Percentiles rank a stretch among this genome's conserved stretches.
Conservation (phyloP, 2,888 invertebrate genomes). For the Tenthredo livida region DNA sequence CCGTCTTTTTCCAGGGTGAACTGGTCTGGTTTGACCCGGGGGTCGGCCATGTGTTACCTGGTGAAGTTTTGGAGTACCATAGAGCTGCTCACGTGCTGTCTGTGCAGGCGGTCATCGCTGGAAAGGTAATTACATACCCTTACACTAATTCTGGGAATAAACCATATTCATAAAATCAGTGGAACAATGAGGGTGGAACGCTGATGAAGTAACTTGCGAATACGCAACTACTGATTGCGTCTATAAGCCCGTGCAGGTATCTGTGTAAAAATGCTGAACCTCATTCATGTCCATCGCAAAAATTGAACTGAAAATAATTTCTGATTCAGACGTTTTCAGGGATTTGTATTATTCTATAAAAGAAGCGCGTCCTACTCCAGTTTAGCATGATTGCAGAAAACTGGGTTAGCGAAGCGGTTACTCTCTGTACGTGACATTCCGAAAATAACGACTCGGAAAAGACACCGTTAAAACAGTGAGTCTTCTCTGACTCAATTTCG, state of each 20-base stretch:
- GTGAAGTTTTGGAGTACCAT: constrained; percentile 94
- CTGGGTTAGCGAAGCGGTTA: constrained; percentile 1
- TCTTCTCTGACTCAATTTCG: background rate
- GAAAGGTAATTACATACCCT: constrained; percentile 83
- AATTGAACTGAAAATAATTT: background rate
- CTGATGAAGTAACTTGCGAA: constrained; percentile 36
- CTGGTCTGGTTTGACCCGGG: constrained; percentile 97
- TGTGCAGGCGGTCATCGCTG: constrained; percentile 92
- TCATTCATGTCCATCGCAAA: background rate
- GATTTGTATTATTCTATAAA: background rate
- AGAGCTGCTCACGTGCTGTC: constrained; percentile 94
- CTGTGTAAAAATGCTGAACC: background rate
- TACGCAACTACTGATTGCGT: constrained; percentile 10
- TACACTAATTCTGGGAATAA: background rate
- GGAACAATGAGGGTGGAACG: constrained; percentile 39
- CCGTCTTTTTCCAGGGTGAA: constrained; percentile 82
- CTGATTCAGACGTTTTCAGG: background rate
- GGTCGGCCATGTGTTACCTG: constrained; percentile 93
- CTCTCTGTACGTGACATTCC: constrained; percentile 14
- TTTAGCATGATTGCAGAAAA: constrained; percentile 5
- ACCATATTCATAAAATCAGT: constrained; percentile 40
- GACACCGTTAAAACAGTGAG: constrained; percentile 11
- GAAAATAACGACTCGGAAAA: background rate
- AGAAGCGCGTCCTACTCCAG: constrained; percentile 14
- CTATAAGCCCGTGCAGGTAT: background rate